These are phyloP conservation scores for Phoenicopterus ruber DNA, from an alignment of 2,113 vertebrate genomes.

Conservation along the genomic window DNA sequence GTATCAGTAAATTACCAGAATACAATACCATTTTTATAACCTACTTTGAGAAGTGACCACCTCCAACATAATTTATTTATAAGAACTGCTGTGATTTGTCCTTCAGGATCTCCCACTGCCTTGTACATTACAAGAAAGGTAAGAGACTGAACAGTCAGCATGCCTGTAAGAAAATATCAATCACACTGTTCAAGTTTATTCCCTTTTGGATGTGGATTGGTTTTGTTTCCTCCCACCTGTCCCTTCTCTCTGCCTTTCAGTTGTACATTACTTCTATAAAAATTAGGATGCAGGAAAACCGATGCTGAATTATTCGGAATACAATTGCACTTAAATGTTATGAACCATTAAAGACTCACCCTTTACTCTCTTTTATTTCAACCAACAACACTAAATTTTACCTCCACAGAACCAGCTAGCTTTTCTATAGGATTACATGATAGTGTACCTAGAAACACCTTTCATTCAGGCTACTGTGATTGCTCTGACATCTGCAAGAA, in stretches of 20 bases:
- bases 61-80: neutral
- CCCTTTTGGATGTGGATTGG: neutral
- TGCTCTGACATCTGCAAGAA: neutral
- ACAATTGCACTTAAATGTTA: neutral
- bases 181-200: neutral
- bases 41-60: neutral
- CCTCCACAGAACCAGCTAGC: neutral
- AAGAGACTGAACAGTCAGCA: neutral
- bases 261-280: neutral
- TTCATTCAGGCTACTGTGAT: neutral
- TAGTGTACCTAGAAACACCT: neutral
- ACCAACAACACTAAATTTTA: neutral
- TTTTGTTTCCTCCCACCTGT: neutral
- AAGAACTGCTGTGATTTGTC: neutral
- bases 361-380: neutral
- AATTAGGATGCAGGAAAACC: neutral
- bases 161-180: neutral
- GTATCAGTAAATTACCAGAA: neutral
- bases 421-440: neutral
- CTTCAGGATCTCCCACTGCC: neutral
- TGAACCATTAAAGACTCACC: neutral
- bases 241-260: neutral
- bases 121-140: neutral
- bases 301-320: neutral
- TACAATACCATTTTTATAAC: neutral